These are phyloP conservation scores for Urechis unicinctus DNA, from an alignment of 2,888 invertebrate genomes.

Conservation along the genomic window DNA sequence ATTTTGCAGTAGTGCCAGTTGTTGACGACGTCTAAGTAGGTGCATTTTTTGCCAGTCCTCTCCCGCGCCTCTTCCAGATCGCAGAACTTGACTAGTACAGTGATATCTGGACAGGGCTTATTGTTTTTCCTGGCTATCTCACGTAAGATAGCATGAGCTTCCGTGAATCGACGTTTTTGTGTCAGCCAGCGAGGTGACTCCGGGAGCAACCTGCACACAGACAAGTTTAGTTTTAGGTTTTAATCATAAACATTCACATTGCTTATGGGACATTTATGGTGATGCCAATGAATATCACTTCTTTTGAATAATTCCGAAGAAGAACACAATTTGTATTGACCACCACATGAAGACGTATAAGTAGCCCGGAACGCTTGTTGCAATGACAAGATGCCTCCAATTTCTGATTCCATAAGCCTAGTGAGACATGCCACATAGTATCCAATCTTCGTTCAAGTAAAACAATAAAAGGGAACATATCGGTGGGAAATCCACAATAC, in stretches of 20 bases:
- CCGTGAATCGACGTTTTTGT: conserved; percentile 31
- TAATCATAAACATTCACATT: too few relatives aligned
- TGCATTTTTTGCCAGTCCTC: background rate
- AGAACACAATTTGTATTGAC: too few relatives aligned
- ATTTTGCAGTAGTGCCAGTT: background rate
- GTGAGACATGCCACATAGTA: too few relatives aligned
- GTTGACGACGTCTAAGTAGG: conserved; percentile 6
- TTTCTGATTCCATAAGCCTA: conserved; percentile 3
- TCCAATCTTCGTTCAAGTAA: too few relatives aligned
- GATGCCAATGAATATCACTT: too few relatives aligned
- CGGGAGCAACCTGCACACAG: conserved; percentile 33
- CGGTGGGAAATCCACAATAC: too few relatives aligned
- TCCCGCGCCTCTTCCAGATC: background rate
- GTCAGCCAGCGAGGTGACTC: conserved; percentile 45
- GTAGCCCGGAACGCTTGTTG: too few relatives aligned
- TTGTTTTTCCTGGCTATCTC: conserved; percentile 19
- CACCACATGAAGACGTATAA: too few relatives aligned
- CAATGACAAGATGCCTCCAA: conserved; percentile 3
- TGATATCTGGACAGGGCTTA: background rate
- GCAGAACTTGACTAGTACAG: background rate
- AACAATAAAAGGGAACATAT: conserved; percentile 7
- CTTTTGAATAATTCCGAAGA: too few relatives aligned
- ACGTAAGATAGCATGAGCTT: conserved; percentile 32
- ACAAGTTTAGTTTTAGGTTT: background rate
- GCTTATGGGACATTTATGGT: too few relatives aligned